Base-by-base conservation (phyloP, 2,113 vertebrate genomes). In the Scortum barcoo region DNA sequence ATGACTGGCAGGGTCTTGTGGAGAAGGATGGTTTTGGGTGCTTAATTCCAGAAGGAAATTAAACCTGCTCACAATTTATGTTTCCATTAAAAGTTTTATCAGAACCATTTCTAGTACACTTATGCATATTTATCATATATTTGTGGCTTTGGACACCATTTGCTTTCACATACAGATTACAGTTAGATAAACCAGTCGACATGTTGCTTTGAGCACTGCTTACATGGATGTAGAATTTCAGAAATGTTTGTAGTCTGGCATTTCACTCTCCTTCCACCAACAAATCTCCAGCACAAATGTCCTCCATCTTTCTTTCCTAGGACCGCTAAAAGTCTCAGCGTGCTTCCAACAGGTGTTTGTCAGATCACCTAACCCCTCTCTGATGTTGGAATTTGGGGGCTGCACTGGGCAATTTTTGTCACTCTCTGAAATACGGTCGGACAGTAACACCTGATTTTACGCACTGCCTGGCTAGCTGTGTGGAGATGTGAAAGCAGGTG, bases 31-130 rank as follows among this genome's bases (percentile, higher is more conserved):
- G 11, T 57, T 82, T 70, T 46, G 36, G 28, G 38, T 3, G 26
- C 19, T 48, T 71, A 12, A 40, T 33, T 63, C 28, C n/a, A 66
- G 33, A 65, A 22, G 54, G 53, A 20, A 53, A 51, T 30, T 13
- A 40, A 68, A 77, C 22, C 24, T 1, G 48, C 2, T 24, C 19
- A 57, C 8, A 51, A 38, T 46, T 51, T 26, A 20, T 16, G 24
- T 57, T 62, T 26, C 46, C 10, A 30, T 19, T 48, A n/a, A 70
- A 46, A 58, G 46, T 7, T 0, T 3, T 36, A 36, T 36, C 6
- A 36, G 33, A 26, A 44, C 53, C 48, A 40, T 51, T 68, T 58
- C 7, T 26, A 26, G 9, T 22, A 30, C 61, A 58, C 83, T 83
- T 20, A 19, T 5, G 4, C 3, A 30, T n/a, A n/a, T n/a, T n/a